phyloP scores from a whole-genome alignment of 2,797 vertebrate species.

The Sebastes minor region DNA sequence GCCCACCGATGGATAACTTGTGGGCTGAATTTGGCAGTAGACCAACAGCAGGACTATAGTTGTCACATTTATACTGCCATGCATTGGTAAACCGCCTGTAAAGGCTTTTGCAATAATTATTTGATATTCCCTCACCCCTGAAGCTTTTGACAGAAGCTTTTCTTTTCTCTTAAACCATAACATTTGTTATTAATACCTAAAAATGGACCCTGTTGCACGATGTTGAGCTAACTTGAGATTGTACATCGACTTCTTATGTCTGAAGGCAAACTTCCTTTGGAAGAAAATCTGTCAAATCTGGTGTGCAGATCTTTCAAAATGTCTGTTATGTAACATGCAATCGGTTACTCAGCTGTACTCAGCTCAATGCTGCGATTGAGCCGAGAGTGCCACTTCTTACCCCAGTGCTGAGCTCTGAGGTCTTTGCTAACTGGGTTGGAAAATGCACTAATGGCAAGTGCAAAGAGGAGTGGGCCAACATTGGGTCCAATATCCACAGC shows the following conservation, averaged over 20 bases:
- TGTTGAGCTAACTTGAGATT: background rate
- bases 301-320: background rate
- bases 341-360: slow-evolving; percentile 31
- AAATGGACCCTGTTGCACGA: background rate
- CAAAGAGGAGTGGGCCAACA: slow-evolving; percentile 43
- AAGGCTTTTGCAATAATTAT: slow-evolving; percentile 22
- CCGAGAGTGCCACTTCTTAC: slow-evolving; percentile 28
- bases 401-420: slow-evolving; percentile 46
- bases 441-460: slow-evolving; percentile 54
- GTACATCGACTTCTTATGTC: background rate
- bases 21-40: slow-evolving; percentile 21
- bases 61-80: slow-evolving; percentile 6
- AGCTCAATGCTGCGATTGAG: slow-evolving; percentile 23
- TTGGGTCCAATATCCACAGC: slow-evolving; percentile 6
- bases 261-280: background rate
- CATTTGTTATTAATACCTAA: slow-evolving; percentile 17
- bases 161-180: background rate
- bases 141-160: slow-evolving; percentile 2
- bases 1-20: slow-evolving; percentile 2
- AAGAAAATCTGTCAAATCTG: slow-evolving; percentile 13
- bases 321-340: slow-evolving; percentile 31
- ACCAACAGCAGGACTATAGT: background rate
- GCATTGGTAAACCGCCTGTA: background rate
- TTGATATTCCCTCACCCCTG: background rate
- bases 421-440: slow-evolving; percentile 61